Percentiles rank a stretch among this genome's conserved stretches.
phyloP scores from a whole-genome alignment of 2,797 vertebrate species.

The Spinus olivaceus region DNA sequence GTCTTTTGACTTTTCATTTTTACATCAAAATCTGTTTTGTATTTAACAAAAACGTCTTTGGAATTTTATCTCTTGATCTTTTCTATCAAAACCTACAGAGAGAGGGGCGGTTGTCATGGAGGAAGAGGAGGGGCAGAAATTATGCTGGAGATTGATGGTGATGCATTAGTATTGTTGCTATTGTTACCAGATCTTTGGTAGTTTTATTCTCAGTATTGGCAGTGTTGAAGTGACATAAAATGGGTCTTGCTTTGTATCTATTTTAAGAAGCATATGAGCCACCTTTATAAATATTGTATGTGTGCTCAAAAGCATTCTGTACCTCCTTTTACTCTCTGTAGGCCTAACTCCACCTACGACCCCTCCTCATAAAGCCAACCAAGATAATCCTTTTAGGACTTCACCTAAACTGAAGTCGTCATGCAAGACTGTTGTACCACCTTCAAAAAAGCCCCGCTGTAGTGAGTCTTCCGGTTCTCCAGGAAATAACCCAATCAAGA shows the following conservation, averaged over 20 bases:
- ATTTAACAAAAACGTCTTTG: background rate
- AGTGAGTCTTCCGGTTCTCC: constrained; percentile 85
- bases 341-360: constrained; percentile 99
- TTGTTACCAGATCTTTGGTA: background rate
- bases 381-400: constrained; percentile 98
- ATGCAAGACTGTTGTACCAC: constrained; percentile 90
- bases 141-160: background rate
- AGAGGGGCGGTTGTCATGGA: background rate
- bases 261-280: background rate
- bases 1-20: constrained; percentile 3
- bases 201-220: background rate
- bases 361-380: constrained; percentile 99
- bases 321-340: constrained; percentile 50
- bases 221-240: background rate
- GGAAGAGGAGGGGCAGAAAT: background rate
- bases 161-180: background rate
- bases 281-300: background rate
- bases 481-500: constrained; percentile 83
- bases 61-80: constrained; percentile 39
- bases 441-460: constrained; percentile 89
- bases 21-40: constrained; percentile 4
- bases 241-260: background rate
- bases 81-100: constrained; percentile 19
- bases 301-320: constrained; percentile 38
- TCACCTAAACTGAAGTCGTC: constrained; percentile 96